Evolutionary conservation across 2,113 vertebrate genomes (phyloP), one percentile per base, ranked within the genome.

Genomic region (Hystrix cristata): DNA sequence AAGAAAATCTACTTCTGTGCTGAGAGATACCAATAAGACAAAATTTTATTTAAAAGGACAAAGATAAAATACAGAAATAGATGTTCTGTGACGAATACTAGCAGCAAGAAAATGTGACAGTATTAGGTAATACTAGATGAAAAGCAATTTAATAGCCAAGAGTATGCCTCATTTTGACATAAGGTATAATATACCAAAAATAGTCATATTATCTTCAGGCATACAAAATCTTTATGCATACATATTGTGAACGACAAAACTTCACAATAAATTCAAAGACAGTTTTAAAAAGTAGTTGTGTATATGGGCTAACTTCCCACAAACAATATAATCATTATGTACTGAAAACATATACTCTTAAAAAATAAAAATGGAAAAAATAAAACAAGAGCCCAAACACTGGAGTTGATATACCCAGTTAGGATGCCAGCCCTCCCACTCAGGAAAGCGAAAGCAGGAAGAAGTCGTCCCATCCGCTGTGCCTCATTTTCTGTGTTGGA

Each of bases 1-100:
- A 83, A 94, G 29, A 83, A 84, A 95, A 65, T 19, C 14, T 15
- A 60, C 9, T 60, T 87, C 18, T 94, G 23, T 91, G 25, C 27
- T 79, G 29, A 91, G 23, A 93, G 21, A 78, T 69, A 83, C 46
- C n/a, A 53, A 14, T 71, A 90, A 43, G 8, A 62, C 57, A 16
- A 74, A 74, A 53, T 85, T 81, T 55, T 69, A 86, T 92, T 65
- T 72, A 79, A 84, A 46, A 87, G 21, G 31, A 72, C 43, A 85
- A 89, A 94, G 87, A 93, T 67, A 90, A 76, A 5, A n/a, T 57
- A 84, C 53, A 29, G 55, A 79, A 93, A 57, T 59, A 79, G 31
- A 79, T 65, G 23, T 23, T 21, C 21, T 72, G 88, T 72, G 55
- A 23, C 3, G 92, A 95, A 91, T 72, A 65, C 31, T 87, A 48